A percentile compares a stretch with the other conserved stretches of the same genome.
Evolutionary conservation across 2,888 invertebrate species (phyloP).

Genomic region (Adineta ricciae): DNA sequence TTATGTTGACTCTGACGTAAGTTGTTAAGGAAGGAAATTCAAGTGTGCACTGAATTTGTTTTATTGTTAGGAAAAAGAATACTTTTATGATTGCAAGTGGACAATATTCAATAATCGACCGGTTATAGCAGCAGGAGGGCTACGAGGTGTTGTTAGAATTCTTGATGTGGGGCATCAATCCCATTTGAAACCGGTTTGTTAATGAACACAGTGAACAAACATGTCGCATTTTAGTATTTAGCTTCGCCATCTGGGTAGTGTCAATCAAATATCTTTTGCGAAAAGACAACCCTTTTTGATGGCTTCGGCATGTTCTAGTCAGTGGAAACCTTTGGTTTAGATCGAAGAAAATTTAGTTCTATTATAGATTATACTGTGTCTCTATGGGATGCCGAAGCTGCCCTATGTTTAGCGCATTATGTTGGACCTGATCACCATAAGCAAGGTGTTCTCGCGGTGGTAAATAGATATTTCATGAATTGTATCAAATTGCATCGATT

Average conservation of each 20-base stretch:
- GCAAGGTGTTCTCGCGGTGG: background rate
- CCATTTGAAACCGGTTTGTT: background rate
- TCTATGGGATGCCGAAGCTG: background rate
- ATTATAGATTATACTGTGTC: background rate
- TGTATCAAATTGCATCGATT: no score
- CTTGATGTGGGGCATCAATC: background rate
- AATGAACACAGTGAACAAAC: background rate
- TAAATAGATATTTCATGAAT: background rate
- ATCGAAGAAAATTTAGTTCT: no score
- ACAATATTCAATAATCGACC: background rate
- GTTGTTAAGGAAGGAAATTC: no score
- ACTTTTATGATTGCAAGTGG: constrained; percentile 8
- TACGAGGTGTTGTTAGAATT: background rate
- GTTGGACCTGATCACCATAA: background rate
- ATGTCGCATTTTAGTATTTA: background rate
- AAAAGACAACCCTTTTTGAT: background rate
- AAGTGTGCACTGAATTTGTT: background rate
- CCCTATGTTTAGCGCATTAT: background rate
- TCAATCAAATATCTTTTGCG: background rate
- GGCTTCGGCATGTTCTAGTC: background rate
- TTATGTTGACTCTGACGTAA: background rate
- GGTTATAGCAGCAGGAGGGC: background rate
- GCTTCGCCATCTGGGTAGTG: background rate
- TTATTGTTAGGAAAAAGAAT: background rate
- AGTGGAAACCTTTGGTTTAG: background rate